These are phyloP conservation scores for Cantharis flavilabris DNA, from an alignment of 2,888 invertebrate genomes.

Conservation along the genomic window DNA sequence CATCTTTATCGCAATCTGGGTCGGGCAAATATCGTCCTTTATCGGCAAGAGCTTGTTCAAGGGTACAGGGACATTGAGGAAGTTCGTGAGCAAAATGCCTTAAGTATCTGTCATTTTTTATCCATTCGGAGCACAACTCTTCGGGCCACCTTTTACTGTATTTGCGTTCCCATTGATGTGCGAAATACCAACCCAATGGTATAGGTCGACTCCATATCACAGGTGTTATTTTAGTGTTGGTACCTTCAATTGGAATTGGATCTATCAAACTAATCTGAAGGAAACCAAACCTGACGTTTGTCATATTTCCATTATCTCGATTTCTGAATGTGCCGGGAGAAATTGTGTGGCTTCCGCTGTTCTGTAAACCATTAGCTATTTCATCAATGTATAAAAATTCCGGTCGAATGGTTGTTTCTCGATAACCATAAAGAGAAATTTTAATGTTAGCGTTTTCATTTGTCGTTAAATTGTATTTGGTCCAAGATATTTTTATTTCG, in stretches of 20 bases:
- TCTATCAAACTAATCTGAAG: slow-evolving; percentile 86
- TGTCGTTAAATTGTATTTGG: slow-evolving; percentile 81
- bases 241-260: slow-evolving; percentile 60
- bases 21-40: slow-evolving; percentile 93
- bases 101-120: slow-evolving; percentile 77
- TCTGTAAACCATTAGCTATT: slow-evolving; percentile 63
- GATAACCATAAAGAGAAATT: slow-evolving; percentile 88
- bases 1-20: slow-evolving; percentile 87
- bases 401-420: slow-evolving; percentile 80
- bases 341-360: slow-evolving; percentile 70
- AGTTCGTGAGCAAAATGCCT: slow-evolving; percentile 87
- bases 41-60: slow-evolving; percentile 88
- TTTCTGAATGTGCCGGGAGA: slow-evolving; percentile 73
- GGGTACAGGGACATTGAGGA: slow-evolving; percentile 87
- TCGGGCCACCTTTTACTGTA: slow-evolving; percentile 84
- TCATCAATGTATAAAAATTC: slow-evolving; percentile 81
- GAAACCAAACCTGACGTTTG: slow-evolving; percentile 84
- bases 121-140: slow-evolving; percentile 87
- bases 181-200: slow-evolving; percentile 92
- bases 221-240: slow-evolving; percentile 44
- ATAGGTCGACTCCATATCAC: slow-evolving; percentile 90
- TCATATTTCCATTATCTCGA: slow-evolving; percentile 69
- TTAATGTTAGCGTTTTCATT: slow-evolving; percentile 76
- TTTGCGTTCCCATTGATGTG: slow-evolving; percentile 82
- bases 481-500: slow-evolving; percentile 82